Evolutionary conservation across 2,888 invertebrate species (phyloP).

Genomic region (Drosophila histrio): DNA sequence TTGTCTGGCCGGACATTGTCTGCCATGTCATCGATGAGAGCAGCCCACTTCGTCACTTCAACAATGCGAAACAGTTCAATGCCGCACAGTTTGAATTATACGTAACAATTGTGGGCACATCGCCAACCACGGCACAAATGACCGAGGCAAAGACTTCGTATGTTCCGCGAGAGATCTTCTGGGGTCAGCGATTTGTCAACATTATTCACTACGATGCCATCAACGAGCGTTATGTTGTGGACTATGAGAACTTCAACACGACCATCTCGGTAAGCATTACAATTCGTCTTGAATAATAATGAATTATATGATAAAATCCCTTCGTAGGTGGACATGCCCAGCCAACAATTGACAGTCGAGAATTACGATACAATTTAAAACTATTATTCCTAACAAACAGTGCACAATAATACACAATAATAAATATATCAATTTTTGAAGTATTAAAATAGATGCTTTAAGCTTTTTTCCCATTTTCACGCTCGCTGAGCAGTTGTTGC

Average conservation of each 20-base stretch:
- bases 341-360: background rate
- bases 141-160: constrained; percentile 91
- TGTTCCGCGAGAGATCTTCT: constrained; percentile 91
- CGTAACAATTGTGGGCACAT: constrained; percentile 92
- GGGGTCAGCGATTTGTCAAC: constrained; percentile 92
- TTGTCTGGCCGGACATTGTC: constrained; percentile 95
- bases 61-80: constrained; percentile 89
- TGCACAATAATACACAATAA: constrained; percentile 1
- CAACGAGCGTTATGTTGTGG: constrained; percentile 86
- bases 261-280: constrained; percentile 77
- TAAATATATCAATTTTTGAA: background rate
- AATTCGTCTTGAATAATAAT: background rate
- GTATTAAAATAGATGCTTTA: constrained; percentile 9
- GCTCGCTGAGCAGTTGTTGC: constrained; percentile 42
- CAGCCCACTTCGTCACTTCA: constrained; percentile 92
- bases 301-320: background rate
- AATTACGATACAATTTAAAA: background rate
- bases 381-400: background rate
- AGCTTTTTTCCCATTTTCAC: background rate
- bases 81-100: constrained; percentile 91
- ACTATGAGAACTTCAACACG: constrained; percentile 82
- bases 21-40: constrained; percentile 91
- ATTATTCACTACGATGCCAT: constrained; percentile 86
- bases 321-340: constrained; percentile 73
- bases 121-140: constrained; percentile 90